phyloP scores from a whole-genome alignment of 2,888 invertebrate genomes.

The Camponotus fellah region DNA sequence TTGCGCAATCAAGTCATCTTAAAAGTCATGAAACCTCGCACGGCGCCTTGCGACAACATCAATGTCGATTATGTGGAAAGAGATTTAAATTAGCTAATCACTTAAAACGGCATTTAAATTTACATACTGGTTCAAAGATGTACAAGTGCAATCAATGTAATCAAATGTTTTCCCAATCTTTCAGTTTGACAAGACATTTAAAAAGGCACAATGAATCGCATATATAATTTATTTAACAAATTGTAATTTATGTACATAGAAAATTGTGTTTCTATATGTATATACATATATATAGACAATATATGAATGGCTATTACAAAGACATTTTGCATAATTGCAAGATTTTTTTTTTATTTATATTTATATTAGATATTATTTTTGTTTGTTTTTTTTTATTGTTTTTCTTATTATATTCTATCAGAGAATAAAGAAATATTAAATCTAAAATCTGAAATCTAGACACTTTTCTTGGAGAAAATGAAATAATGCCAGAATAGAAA shows the following conservation, averaged over 20 bases:
- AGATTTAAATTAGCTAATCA: conserved; percentile 83
- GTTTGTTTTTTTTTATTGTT: background rate
- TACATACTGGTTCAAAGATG: conserved; percentile 81
- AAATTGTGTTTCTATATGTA: background rate
- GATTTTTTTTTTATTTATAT: background rate
- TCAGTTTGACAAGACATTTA: conserved; percentile 87
- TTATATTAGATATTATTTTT: conserved; percentile 1
- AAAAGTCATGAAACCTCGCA: conserved; percentile 83
- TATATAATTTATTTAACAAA: conserved; percentile 42
- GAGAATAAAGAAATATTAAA: background rate
- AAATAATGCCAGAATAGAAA: background rate
- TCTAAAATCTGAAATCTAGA: background rate
- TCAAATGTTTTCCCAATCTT: conserved; percentile 86
- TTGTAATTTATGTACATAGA: conserved; percentile 14
- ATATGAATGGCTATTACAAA: background rate
- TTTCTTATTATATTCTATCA: background rate
- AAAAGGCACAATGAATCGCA: conserved; percentile 85
- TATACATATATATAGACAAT: background rate
- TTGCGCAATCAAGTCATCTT: conserved; percentile 84
- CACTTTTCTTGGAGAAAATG: background rate
- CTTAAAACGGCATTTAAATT: conserved; percentile 81
- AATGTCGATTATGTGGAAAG: conserved; percentile 83
- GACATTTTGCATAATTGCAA: conserved; percentile 18
- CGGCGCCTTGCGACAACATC: conserved; percentile 79
- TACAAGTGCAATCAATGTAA: conserved; percentile 86